Conservation (phyloP, 2,797 vertebrate species). For the Coccyzus lansbergi region DNA sequence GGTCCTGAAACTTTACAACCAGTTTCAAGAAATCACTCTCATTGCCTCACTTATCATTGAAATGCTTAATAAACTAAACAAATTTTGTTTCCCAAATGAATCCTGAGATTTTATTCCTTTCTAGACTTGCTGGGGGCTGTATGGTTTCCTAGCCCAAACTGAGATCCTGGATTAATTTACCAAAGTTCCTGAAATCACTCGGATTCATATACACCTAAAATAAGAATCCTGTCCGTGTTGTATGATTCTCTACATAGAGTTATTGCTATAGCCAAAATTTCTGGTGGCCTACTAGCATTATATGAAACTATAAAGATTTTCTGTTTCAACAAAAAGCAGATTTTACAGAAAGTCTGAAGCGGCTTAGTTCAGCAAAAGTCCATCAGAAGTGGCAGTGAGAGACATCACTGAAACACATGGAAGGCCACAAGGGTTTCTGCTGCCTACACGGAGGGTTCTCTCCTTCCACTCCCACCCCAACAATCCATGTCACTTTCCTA, state of each 20-base stretch:
- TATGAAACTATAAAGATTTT: conserved; percentile 52
- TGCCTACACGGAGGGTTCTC: accelerated
- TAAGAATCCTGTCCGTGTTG: not conserved
- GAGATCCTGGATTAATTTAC: not conserved
- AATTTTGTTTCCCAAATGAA: not conserved
- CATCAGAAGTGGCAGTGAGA: not conserved
- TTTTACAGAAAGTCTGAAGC: conserved; percentile 32
- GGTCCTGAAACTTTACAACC: not conserved
- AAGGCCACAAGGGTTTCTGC: not conserved
- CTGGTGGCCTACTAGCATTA: conserved; percentile 45
- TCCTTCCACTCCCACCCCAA: not conserved
- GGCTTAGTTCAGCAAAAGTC: not conserved
- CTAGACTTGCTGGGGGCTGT: not conserved
- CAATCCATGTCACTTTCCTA: accelerated
- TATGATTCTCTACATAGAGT: not conserved
- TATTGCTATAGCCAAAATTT: not conserved
- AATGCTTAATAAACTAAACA: not conserved
- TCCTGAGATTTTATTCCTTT: not conserved
- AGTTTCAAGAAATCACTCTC: not conserved
- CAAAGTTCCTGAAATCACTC: not conserved
- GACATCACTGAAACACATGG: not conserved
- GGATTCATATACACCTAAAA: not conserved
- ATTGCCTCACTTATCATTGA: not conserved
- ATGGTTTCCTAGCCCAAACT: not conserved
- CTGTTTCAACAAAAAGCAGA: conserved; percentile 12